These are phyloP conservation scores for Uloborus diversus DNA, from an alignment of 1,140 invertebrate genomes.

Conservation along the genomic window DNA sequence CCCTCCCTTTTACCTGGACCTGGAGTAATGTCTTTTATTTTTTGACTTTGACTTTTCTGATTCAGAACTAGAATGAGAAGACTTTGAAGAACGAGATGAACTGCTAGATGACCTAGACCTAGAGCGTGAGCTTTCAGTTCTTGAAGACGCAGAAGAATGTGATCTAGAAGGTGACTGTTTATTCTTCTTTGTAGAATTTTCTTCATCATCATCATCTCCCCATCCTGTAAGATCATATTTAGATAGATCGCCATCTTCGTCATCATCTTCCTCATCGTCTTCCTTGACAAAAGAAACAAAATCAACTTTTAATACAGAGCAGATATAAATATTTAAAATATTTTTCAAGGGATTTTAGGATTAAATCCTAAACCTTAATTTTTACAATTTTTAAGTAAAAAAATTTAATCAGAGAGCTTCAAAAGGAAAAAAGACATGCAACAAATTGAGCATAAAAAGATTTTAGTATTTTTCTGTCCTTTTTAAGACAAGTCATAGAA, in stretches of 20 bases:
- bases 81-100: constrained; percentile 18
- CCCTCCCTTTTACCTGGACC: constrained; percentile 57
- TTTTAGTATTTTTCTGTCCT: no score
- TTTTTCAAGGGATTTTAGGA: no score
- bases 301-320: no score
- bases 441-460: no score
- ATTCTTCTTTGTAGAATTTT: constrained; percentile 35
- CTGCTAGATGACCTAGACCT: constrained; percentile 36
- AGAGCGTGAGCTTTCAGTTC: constrained; percentile 1
- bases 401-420: no score
- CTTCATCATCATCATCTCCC: constrained; percentile 69
- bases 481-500: no score
- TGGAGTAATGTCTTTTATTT: constrained; percentile 41
- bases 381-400: background rate
- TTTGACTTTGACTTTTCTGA: constrained; percentile 38
- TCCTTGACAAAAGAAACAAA: constrained; percentile 64
- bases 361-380: constrained; percentile 60
- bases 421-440: no score
- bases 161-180: constrained; percentile 26
- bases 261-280: constrained; percentile 67
- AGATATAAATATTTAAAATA: no score
- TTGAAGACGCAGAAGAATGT: constrained; percentile 25
- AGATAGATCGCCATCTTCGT: constrained; percentile 72
- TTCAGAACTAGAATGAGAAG: constrained; percentile 42
- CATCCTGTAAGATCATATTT: constrained; percentile 71